Conservation (phyloP, 2,888 invertebrate genomes). For the Sphaerophoria taeniata region DNA sequence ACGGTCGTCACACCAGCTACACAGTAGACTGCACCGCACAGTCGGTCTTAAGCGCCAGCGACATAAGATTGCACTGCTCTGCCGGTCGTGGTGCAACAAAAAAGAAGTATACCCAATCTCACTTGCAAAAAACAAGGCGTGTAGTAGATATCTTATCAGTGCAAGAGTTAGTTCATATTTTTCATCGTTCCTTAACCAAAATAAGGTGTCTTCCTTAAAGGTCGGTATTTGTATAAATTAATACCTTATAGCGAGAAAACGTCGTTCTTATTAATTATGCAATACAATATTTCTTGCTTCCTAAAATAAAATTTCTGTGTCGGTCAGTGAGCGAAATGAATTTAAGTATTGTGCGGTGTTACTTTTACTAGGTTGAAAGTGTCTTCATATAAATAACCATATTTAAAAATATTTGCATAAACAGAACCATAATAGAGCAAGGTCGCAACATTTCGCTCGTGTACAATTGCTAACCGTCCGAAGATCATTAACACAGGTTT, state of each 20-base stretch:
- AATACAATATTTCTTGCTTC: conserved; percentile 26
- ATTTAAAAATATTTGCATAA: conserved; percentile 32
- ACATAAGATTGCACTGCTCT: conserved; percentile 38
- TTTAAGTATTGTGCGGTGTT: conserved; percentile 18
- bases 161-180: not conserved
- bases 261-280: conserved; percentile 38
- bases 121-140: not conserved
- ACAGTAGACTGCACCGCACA: not conserved
- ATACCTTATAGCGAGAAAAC: not conserved
- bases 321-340: conserved; percentile 29
- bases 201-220: not conserved
- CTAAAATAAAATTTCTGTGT: not conserved
- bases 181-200: not conserved
- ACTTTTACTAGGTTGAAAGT: conserved; percentile 1
- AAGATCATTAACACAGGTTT: conserved; percentile 20
- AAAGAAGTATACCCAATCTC: conserved; percentile 5
- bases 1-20: conserved; percentile 23
- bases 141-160: conserved; percentile 1
- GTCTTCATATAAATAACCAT: conserved; percentile 8
- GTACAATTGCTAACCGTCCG: conserved; percentile 21
- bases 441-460: conserved; percentile 53
- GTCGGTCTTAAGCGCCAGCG: conserved; percentile 42
- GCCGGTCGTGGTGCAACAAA: conserved; percentile 28
- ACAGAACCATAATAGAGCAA: conserved; percentile 42
- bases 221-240: not conserved